These are phyloP conservation scores for Aphidius gifuensis DNA, from an alignment of 1,140 invertebrate species.

Conservation along the genomic window DNA sequence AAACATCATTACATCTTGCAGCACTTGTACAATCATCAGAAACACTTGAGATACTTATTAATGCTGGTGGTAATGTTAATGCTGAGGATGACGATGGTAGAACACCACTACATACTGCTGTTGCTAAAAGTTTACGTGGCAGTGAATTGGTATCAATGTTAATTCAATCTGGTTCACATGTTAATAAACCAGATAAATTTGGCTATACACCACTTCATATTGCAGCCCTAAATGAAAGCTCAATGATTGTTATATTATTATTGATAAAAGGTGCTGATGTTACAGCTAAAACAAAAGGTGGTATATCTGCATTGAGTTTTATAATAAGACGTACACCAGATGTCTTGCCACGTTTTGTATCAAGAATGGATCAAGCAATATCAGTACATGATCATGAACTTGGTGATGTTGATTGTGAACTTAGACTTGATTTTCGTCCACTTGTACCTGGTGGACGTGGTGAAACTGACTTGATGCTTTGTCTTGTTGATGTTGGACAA, in stretches of 20 bases:
- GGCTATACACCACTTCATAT: constrained; percentile 80
- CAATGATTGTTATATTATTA: constrained; percentile 70
- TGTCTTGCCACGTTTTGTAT: constrained; percentile 67
- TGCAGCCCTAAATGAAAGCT: constrained; percentile 80
- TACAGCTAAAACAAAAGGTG: constrained; percentile 75
- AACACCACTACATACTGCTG: constrained; percentile 75
- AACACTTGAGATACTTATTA: constrained; percentile 67
- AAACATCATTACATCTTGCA: constrained; percentile 76
- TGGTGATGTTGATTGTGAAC: constrained; percentile 78
- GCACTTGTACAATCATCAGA: constrained; percentile 72
- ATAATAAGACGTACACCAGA: constrained; percentile 78
- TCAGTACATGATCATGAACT: constrained; percentile 77
- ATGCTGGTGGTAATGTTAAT: constrained; percentile 61
- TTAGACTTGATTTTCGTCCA: constrained; percentile 72
- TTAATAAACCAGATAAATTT: constrained; percentile 74
- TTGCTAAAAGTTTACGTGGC: constrained; percentile 71
- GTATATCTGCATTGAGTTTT: constrained; percentile 73
- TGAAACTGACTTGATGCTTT: constrained; percentile 69
- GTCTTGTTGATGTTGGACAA: constrained; percentile 74
- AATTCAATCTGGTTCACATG: constrained; percentile 66
- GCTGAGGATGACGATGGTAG: constrained; percentile 66
- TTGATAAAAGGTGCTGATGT: constrained; percentile 78
- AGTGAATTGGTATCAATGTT: constrained; percentile 68
- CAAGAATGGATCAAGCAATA: constrained; percentile 73
- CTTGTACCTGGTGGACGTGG: constrained; percentile 64